phyloP scores from a whole-genome alignment of 2,888 invertebrate genomes.

The Ceramica pisi region DNA sequence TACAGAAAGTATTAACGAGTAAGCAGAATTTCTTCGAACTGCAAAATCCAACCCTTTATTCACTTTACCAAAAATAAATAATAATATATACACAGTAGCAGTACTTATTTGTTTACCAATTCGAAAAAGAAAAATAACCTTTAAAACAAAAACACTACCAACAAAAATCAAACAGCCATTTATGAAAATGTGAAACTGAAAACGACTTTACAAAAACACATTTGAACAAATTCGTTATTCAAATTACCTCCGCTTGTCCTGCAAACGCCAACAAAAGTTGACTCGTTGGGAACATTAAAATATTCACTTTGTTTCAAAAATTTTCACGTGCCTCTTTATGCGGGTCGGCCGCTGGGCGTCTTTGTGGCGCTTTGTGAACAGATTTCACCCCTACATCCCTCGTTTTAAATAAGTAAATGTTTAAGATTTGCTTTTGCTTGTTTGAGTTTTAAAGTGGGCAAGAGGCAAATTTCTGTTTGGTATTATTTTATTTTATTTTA shows the following conservation, averaged over 20 bases:
- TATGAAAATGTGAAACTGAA: constrained; percentile 18
- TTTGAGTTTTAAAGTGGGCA: constrained; percentile 1
- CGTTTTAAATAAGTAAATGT: constrained; percentile 33
- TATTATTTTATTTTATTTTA: no score
- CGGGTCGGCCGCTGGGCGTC: constrained; percentile 20
- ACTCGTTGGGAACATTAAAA: constrained; percentile 45
- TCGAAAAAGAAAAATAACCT: not conserved
- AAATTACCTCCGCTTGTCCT: constrained; percentile 39
- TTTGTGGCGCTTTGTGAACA: constrained; percentile 46
- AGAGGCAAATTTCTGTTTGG: not conserved
- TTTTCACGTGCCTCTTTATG: constrained; percentile 34
- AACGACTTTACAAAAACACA: constrained; percentile 41
- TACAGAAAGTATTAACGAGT: no score
- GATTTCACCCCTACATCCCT: constrained; percentile 34
- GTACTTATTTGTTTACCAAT: not conserved
- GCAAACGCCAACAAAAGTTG: constrained; percentile 41
- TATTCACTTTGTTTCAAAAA: constrained; percentile 57
- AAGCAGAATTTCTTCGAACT: not conserved
- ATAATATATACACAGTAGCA: not conserved
- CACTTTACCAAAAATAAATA: not conserved
- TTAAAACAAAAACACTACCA: constrained; percentile 2
- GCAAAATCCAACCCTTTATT: not conserved
- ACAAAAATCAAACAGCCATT: constrained; percentile 23
- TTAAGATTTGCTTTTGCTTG: constrained; percentile 29
- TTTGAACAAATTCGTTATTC: constrained; percentile 51